phyloP scores from a whole-genome alignment of 2,888 invertebrate species.

The Bombyx huttoni region DNA sequence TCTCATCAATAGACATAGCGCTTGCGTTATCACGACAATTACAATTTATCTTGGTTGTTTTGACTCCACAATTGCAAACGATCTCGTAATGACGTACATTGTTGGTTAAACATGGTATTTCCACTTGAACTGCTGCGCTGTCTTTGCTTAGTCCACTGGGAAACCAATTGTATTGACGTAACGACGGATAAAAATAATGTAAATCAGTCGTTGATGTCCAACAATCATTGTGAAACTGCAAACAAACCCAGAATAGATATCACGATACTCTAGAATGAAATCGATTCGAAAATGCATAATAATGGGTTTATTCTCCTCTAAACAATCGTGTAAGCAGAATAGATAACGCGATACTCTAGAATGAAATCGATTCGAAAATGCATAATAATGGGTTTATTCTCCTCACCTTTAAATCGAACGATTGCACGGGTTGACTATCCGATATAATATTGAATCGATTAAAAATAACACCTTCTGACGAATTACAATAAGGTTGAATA shows the following conservation, averaged over 20 bases:
- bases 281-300: too few species aligned
- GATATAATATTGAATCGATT: neutral
- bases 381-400: too few species aligned
- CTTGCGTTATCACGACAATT: constrained; percentile 1
- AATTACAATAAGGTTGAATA: neutral
- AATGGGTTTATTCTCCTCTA: too few species aligned
- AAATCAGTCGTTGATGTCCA: constrained; percentile 57
- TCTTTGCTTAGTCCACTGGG: constrained; percentile 9
- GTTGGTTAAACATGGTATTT: constrained; percentile 14
- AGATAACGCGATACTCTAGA: too few species aligned
- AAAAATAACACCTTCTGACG: neutral
- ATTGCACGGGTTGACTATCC: neutral
- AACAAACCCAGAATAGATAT: constrained; percentile 1
- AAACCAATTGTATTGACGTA: constrained; percentile 17
- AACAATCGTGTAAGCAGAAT: too few species aligned
- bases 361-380: too few species aligned
- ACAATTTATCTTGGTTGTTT: neutral
- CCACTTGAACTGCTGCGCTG: constrained; percentile 26
- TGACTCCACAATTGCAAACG: constrained; percentile 15
- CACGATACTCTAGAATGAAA: too few species aligned
- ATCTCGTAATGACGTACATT: constrained; percentile 12
- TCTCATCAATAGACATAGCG: constrained; percentile 10
- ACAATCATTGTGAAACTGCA: constrained; percentile 55
- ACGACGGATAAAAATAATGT: constrained; percentile 39
- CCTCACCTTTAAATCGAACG: neutral